Conservation (phyloP, 2,113 vertebrate species). For the Poecile atricapillus region DNA sequence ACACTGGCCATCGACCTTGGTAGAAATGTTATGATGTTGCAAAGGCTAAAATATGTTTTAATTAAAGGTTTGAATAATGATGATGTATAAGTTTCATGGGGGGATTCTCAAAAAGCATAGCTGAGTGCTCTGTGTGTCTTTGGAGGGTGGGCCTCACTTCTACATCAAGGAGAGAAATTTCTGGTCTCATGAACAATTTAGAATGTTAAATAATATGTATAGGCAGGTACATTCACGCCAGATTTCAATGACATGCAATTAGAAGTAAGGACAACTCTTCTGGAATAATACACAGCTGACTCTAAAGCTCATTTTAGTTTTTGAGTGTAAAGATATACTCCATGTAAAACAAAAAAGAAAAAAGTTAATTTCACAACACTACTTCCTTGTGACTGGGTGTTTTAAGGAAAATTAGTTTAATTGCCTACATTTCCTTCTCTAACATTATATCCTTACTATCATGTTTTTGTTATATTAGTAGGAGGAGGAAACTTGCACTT, state of each 20-base stretch:
- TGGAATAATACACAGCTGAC: background rate
- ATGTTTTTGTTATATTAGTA: background rate
- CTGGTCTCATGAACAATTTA: background rate
- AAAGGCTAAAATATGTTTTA: background rate
- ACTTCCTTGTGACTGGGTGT: accelerated
- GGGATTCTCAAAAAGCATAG: background rate
- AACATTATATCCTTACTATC: background rate
- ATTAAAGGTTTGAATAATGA: background rate
- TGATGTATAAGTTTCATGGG: background rate
- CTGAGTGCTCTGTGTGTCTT: background rate
- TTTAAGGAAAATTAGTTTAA: background rate
- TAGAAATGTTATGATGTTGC: background rate
- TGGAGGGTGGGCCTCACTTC: background rate
- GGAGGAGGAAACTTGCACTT: background rate
- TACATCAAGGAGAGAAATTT: background rate
- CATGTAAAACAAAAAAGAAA: background rate
- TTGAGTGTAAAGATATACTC: background rate
- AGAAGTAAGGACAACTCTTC: background rate
- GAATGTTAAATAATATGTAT: background rate
- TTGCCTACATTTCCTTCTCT: background rate
- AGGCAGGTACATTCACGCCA: background rate
- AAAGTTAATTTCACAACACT: background rate
- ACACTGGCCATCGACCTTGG: background rate
- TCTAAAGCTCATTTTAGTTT: background rate
- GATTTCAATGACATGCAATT: background rate